phyloP scores from a whole-genome alignment of 2,888 invertebrate species.

The Ischnura elegans region DNA sequence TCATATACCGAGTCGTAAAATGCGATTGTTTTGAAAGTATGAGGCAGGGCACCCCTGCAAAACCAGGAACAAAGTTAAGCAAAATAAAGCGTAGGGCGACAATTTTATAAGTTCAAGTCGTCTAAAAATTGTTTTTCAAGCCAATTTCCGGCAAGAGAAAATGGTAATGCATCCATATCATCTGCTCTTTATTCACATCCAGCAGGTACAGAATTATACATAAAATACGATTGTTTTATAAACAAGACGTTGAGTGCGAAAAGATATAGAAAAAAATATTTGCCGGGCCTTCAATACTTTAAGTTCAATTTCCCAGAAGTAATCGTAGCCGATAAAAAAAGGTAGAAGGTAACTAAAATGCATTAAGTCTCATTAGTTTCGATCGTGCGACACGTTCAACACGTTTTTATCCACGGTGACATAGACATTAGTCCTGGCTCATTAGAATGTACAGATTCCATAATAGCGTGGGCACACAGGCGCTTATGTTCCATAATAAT shows the following conservation, averaged over 20 bases:
- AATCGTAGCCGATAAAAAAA: not conserved
- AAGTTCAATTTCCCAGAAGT: not conserved
- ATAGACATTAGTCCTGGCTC: not conserved
- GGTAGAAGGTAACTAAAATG: not conserved
- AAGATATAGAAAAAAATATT: not conserved
- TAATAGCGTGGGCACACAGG: not conserved
- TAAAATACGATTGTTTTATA: not conserved
- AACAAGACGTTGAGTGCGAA: not conserved
- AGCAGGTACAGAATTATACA: too few relatives aligned
- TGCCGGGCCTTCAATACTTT: not conserved
- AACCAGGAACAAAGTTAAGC: too few relatives aligned
- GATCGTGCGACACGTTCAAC: not conserved
- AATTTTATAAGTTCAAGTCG: too few relatives aligned
- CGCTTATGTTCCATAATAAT: constrained; percentile 35
- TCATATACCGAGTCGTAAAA: too few relatives aligned
- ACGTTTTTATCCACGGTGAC: not conserved
- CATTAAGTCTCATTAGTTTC: not conserved
- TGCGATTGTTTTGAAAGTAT: too few relatives aligned
- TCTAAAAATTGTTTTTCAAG: not conserved
- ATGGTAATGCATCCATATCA: not conserved
- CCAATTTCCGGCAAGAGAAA: not conserved
- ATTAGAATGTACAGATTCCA: constrained; percentile 19
- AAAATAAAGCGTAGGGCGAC: too few relatives aligned
- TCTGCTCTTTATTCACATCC: too few relatives aligned
- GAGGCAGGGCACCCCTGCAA: too few relatives aligned